Evolutionary conservation across 2,888 invertebrate species (phyloP), one percentile per base, ranked within the genome.

Genomic region (Meteorus cinctellus): DNA sequence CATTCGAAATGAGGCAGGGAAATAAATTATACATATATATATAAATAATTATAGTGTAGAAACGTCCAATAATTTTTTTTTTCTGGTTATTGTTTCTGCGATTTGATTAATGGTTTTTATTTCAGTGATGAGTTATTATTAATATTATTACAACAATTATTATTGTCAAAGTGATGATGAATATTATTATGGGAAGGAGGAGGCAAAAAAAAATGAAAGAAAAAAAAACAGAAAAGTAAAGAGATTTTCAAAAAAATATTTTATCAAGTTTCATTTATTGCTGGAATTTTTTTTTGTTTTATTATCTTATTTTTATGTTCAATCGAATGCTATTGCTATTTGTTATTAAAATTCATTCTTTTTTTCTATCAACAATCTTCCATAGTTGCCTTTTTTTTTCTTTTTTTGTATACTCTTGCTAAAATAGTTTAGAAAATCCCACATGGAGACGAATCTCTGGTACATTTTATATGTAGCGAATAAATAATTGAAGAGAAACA

Each of bases 21-120:
- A 48, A 48, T 2, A 48, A 48, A 48, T 48, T 48, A 48, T 48
- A 48, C n/a, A 48, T 48, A 48, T 16, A 48, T 48, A 48, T 48
- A 48, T 48, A n/a, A 48, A 48, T 48, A 48, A 48, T 48, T 48
- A n/a, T 48, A 48, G 48, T 48, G n/a, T 48, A 48, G 48, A 16
- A 48, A 48, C 48, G 48, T 48, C n/a, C n/a, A 4, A 48, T 48
- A 48, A 48, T 16, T 48, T n/a, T 48, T n/a, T n/a, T 48, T 19
- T 8, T 41, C 12, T 41, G 41, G 8, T n/a, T 24, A 19, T 19
- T 51, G 5, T n/a, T 55, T 55, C 55, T 55, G 55, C n/a, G 55
- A 24, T n/a, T 24, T 24, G 19, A 55, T 19, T 2, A 8, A 41
- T 41, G 12, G 41, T 41, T 41, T 41, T 8, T 24, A 24, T 24